Conservation (phyloP, 1,140 invertebrate genomes). For the Drosophila grimshawi region DNA sequence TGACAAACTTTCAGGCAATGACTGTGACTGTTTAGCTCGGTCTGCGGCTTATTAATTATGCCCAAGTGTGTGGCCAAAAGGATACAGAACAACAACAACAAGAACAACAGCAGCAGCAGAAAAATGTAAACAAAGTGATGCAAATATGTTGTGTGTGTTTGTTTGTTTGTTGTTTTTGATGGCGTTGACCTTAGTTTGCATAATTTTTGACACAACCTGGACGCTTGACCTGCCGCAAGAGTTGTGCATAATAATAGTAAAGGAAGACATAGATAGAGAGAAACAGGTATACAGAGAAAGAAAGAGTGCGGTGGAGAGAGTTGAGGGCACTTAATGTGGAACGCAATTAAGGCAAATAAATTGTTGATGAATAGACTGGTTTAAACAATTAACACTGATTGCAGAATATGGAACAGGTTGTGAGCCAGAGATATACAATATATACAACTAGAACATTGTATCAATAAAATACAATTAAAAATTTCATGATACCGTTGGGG, state of each 20-base stretch:
- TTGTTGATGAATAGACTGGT: slow-evolving; percentile 11
- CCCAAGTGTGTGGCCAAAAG: slow-evolving; percentile 80
- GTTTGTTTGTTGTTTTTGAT: slow-evolving; percentile 45
- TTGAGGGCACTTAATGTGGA: neutral
- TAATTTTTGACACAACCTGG: slow-evolving; percentile 69
- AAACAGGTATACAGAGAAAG: neutral
- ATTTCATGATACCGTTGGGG: neutral
- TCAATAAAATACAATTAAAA: neutral
- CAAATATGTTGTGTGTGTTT: slow-evolving; percentile 59
- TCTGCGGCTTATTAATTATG: slow-evolving; percentile 78
- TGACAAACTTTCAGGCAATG: slow-evolving; percentile 40
- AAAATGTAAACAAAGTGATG: slow-evolving; percentile 72
- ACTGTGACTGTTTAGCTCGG: slow-evolving; percentile 27
- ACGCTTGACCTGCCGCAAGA: slow-evolving; percentile 73
- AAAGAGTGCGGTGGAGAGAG: too few species aligned
- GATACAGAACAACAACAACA: slow-evolving; percentile 37
- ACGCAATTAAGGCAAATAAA: slow-evolving; percentile 5
- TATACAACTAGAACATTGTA: neutral
- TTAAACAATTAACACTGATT: neutral
- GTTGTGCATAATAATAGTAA: neutral
- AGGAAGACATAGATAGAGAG: neutral
- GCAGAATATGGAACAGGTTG: slow-evolving; percentile 16
- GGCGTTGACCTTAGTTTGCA: slow-evolving; percentile 78
- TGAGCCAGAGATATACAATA: neutral
- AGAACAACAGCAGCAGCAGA: slow-evolving; percentile 36